Evolutionary conservation across 2,797 vertebrate genomes (phyloP), one percentile per base, ranked within the genome.

Genomic region (Leptodactylus fallax): DNA sequence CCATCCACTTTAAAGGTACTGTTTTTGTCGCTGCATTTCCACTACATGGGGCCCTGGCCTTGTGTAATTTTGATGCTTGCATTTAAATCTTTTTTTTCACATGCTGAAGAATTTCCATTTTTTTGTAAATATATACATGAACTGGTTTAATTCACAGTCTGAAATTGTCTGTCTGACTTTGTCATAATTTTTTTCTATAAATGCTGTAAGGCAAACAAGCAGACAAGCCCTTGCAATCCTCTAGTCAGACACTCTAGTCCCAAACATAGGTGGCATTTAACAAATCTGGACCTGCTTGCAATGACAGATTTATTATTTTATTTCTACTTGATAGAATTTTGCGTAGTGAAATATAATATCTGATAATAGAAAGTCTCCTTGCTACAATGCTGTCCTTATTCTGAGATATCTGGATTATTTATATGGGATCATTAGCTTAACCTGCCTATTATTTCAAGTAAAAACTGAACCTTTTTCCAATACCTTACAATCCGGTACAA

Each of bases 151-250:
- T 49, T 77, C 11, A 53, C 72, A 49, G 47, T 77, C 49, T 77
- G 9, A 19, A 51, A 49, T 23, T 77, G n/a, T 77, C 47, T 74
- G 71, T 49, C 45, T 21, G 17, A 45, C 25, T 25, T 67, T 71
- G 2, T 74, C 17, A 53, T 53, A 0, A 23, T 77, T 13, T 36
- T n/a, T 76, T 76, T 51, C 49, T 23, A 53, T 23, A 51, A 76
- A 53, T 76, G 47, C 47, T 76, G 19, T 21, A n/a, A 76, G 72
- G 72, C 72, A 76, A 76, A 76, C 19, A 49, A 74, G 69, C 16
- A 72, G 69, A 72, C 69, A 47, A 72, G 71, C 45, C 17, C 10
- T 74, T 74, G 45, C 17, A 49, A 47, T 74, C 19, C 45, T 74
- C 16, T 8, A 71, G 27, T 45, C 36, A 47, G 14, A 36, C 25